Conservation (phyloP, 2,797 vertebrate species). For the Arrhamphus sclerolepis region DNA sequence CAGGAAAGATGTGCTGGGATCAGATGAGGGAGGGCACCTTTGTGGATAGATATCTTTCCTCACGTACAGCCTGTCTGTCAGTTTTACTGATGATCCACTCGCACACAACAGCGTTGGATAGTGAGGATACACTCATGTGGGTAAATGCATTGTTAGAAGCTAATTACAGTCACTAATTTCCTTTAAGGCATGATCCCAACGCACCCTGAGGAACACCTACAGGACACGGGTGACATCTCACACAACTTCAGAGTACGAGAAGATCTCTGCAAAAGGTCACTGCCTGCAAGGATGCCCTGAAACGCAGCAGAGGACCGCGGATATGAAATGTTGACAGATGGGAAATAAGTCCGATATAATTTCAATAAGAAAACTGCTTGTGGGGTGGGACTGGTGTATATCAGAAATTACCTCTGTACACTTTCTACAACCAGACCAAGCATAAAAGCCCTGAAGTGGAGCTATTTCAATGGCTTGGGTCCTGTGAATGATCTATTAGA, state of each 20-base stretch:
- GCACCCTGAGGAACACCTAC: too few species aligned
- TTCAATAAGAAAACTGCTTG: constrained; percentile 30
- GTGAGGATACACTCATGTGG: not conserved
- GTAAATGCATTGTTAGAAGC: too few species aligned
- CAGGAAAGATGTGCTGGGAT: constrained; percentile 63
- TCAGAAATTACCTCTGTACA: constrained; percentile 25
- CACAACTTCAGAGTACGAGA: constrained; percentile 6
- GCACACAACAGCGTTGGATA: not conserved
- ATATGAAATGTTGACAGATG: constrained; percentile 52
- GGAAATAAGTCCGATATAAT: constrained; percentile 35
- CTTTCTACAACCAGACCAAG: constrained; percentile 12
- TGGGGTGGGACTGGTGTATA: constrained; percentile 13
- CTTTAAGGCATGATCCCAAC: too few species aligned
- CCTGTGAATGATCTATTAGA: constrained; percentile 31
- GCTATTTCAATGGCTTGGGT: constrained; percentile 35
- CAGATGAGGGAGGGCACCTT: constrained; percentile 71
- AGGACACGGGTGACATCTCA: not conserved
- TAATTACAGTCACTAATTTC: too few species aligned
- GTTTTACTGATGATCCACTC: constrained; percentile 3
- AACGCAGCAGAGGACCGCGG: constrained; percentile 16
- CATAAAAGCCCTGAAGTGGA: constrained; percentile 44
- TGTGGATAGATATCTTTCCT: constrained; percentile 70
- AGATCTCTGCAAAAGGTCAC: constrained; percentile 1
- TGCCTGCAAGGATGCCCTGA: not conserved
- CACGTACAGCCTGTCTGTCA: constrained; percentile 39